Evolutionary conservation across 1,140 invertebrate genomes (phyloP).

Genomic region (Pararge aegeria): DNA sequence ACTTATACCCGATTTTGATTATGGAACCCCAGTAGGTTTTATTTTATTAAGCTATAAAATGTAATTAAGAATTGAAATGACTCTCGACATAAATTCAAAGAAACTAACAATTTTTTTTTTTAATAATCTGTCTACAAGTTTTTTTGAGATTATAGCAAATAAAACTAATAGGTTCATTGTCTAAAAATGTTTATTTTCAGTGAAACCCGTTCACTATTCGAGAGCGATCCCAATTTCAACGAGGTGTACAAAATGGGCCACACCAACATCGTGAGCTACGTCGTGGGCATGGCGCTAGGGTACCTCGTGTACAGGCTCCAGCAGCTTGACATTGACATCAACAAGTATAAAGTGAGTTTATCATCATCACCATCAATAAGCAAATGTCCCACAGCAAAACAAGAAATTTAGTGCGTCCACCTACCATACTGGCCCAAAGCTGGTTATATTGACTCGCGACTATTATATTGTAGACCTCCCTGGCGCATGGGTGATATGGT

Average conservation of each 20-base stretch:
- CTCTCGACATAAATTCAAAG: no score
- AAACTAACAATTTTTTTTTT: background rate
- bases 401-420: no score
- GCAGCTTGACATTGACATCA: constrained; percentile 19
- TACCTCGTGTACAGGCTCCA: constrained; percentile 40
- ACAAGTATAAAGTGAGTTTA: constrained; percentile 23
- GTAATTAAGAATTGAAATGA: no score
- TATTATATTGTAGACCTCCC: no score
- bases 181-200: background rate
- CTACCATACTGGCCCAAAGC: no score
- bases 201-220: constrained; percentile 14
- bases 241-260: constrained; percentile 42
- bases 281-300: constrained; percentile 36
- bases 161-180: no score
- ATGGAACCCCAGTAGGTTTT: background rate
- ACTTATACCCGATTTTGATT: constrained; percentile 20
- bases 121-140: no score
- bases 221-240: constrained; percentile 38
- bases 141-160: no score
- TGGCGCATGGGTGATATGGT: no score
- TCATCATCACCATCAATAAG: background rate
- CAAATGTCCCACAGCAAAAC: no score
- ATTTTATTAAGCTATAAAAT: background rate
- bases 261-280: constrained; percentile 39
- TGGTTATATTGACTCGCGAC: no score